A percentile compares a stretch with the other conserved stretches of the same genome.
Evolutionary conservation across 2,888 invertebrate genomes (phyloP).

Genomic region (Scaptodrosophila latifasciaeformis): DNA sequence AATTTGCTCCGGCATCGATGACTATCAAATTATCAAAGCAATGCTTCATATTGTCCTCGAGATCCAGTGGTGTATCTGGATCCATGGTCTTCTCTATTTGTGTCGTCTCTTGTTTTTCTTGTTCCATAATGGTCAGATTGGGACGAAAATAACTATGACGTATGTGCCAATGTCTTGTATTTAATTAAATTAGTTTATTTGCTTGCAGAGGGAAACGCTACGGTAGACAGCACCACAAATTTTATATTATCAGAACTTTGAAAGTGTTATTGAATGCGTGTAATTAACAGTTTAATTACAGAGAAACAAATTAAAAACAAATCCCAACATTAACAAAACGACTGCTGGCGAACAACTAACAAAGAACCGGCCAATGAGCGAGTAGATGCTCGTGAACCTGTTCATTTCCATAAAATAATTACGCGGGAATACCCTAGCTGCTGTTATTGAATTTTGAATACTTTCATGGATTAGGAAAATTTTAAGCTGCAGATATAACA

Average conservation of each 20-base stretch:
- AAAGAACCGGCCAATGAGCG: too few species aligned
- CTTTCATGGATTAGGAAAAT: too few species aligned
- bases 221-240: conserved; percentile 34
- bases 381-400: too few species aligned
- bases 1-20: conserved; percentile 93
- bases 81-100: too few species aligned
- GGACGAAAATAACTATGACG: conserved; percentile 70
- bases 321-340: conserved; percentile 56
- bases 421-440: too few species aligned
- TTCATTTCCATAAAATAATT: too few species aligned
- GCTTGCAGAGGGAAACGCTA: conserved; percentile 38
- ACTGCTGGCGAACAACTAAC: conserved; percentile 60
- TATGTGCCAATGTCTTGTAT: conserved; percentile 30
- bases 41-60: conserved; percentile 79
- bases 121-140: conserved; percentile 42
- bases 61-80: conserved; percentile 36
- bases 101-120: conserved; percentile 35
- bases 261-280: conserved; percentile 38
- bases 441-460: too few species aligned
- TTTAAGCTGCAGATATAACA: too few species aligned
- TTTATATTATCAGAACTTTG: conserved; percentile 34
- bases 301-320: conserved; percentile 55
- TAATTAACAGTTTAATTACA: conserved; percentile 36
- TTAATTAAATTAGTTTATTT: conserved; percentile 53
- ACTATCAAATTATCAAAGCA: conserved; percentile 94